Evolutionary conservation across 2,888 invertebrate species (phyloP).

Genomic region (Drosophila hamatofila): DNA sequence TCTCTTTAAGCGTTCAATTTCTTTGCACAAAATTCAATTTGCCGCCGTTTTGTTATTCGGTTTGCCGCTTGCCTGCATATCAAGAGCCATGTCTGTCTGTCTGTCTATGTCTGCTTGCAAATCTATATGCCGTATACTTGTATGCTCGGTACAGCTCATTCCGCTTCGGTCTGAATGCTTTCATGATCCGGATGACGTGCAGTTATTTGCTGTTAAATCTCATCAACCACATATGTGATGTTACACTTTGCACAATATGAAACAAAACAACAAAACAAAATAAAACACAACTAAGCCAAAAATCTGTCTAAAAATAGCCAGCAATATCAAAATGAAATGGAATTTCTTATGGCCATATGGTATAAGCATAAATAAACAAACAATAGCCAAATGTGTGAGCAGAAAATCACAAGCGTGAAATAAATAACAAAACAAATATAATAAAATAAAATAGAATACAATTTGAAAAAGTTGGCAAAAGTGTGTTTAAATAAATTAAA

Average conservation of each 20-base stretch:
- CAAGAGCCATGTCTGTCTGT: constrained; percentile 44
- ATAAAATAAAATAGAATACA: constrained; percentile 4
- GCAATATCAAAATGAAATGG: constrained; percentile 54
- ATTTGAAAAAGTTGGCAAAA: neutral
- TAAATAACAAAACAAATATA: constrained; percentile 8
- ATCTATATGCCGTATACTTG: constrained; percentile 17
- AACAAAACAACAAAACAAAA: constrained; percentile 12
- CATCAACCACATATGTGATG: constrained; percentile 47
- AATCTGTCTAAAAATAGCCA: constrained; percentile 65
- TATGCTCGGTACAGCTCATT: constrained; percentile 5
- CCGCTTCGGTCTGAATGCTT: constrained; percentile 41
- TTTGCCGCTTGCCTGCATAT: constrained; percentile 67
- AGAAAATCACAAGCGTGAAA: constrained; percentile 25
- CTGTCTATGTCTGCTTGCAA: constrained; percentile 16
- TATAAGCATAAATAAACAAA: constrained; percentile 31
- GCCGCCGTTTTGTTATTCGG: constrained; percentile 26
- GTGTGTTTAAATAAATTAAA: constrained; percentile 41
- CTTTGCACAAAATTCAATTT: constrained; percentile 49
- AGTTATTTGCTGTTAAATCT: constrained; percentile 64
- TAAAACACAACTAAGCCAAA: constrained; percentile 38
- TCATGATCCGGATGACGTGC: constrained; percentile 61
- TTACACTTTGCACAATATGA: constrained; percentile 45
- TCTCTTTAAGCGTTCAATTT: constrained; percentile 16
- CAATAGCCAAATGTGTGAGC: constrained; percentile 24
- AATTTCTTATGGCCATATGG: constrained; percentile 33